Percentiles rank a stretch among this genome's conserved stretches.
Evolutionary conservation across 2,113 vertebrate species (phyloP).

Genomic region (Bubo bubo): DNA sequence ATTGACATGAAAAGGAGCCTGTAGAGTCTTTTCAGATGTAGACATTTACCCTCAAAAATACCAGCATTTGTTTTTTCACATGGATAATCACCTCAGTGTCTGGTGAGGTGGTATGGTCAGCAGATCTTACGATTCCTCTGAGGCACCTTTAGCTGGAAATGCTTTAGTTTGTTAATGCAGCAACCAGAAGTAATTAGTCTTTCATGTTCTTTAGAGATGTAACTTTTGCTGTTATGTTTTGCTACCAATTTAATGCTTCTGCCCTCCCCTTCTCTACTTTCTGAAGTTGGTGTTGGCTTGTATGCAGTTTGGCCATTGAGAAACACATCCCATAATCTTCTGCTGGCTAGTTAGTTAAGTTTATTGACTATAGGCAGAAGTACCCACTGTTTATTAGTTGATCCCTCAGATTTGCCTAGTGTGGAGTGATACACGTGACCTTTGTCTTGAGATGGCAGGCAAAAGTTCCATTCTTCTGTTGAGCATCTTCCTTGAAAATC

Average conservation of each 20-base stretch:
- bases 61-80: not conserved
- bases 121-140: not conserved
- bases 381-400: not conserved
- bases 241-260: not conserved
- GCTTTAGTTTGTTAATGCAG: not conserved
- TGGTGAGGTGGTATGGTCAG: not conserved
- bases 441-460: not conserved
- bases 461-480: not conserved
- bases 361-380: not conserved
- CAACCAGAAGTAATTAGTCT: not conserved
- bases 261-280: not conserved
- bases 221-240: not conserved
- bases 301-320: not conserved
- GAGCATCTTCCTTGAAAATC: not conserved
- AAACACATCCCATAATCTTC: not conserved
- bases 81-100: not conserved
- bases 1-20: not conserved
- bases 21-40: not conserved
- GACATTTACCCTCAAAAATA: not conserved
- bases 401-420: not conserved
- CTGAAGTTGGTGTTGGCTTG: not conserved
- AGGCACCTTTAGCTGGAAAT: not conserved
- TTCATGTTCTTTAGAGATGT: not conserved
- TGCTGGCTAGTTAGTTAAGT: not conserved
- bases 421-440: not conserved